Base-by-base conservation (phyloP, 2,888 invertebrate genomes). In the Pedicia rivosa region DNA sequence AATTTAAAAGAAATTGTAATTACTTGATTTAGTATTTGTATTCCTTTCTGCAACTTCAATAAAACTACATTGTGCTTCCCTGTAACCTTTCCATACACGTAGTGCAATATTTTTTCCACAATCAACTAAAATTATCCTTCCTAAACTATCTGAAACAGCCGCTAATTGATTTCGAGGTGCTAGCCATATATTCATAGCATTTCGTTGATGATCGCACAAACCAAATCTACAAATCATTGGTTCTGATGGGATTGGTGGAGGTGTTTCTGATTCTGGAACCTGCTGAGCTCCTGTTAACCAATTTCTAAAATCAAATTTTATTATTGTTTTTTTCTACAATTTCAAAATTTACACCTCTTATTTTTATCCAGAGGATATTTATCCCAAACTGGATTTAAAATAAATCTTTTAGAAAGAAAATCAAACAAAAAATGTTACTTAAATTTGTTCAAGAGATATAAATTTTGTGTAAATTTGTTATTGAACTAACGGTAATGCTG, bases 51-150 rank as follows among this genome's bases (percentile, higher is more conserved):
- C 66, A 1, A 86, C 81, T 60, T 87, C 82, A 28, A 95, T 65
- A 73, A 94, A 97, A 3, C 86, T 88, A 55, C 91, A 87, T 55
- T 95, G 86, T 0, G 95, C 94, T 55, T 95, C 90, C 35, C 95
- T 69, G 57, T 91, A 97, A 4, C 97, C 95, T 65, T 95, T 95
- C 72, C 92, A 91, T 53, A 94, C 76, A 36, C 88, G 69, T 26
- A 92, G 62, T 16, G 83, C 74, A 36, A 81, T 68, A 2, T 91
- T 88, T 45, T 72, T 72, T 33, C 68, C 68, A 10, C 84, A 74
- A 59, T 97, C 92, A 22, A 97, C 62, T 12, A 98, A 65, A 29
- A 82, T 72, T 1, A 97, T 82, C 39, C 97, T 71, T 17, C 94
- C 94, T 50, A 87, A 71, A 46, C 74, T 76, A 59, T 97, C 97